Base-by-base conservation (phyloP, 2,113 vertebrate species). In the Archilochus colubris region DNA sequence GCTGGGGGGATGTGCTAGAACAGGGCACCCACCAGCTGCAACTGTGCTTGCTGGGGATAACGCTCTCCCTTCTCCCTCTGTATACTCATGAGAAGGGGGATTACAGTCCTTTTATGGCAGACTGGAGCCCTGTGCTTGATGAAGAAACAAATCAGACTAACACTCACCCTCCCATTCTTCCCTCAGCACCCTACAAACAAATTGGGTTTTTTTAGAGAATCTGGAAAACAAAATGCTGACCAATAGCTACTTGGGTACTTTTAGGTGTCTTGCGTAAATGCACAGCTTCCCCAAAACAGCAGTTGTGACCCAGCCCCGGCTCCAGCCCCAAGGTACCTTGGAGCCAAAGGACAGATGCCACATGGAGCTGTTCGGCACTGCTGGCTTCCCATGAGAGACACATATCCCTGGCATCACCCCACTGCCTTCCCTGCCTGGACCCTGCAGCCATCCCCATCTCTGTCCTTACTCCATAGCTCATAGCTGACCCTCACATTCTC, bases 311-410 rank as follows among this genome's bases (percentile, higher is more conserved):
- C 25, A 67, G 46, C 4, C 25, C n/a, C 53, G 30, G 21, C 61
- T 63, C 19, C 48, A 75, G 7, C 1, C 1, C 24, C 27, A 33
- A 25, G 3, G 1, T 6, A 36, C 17, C 21, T 40, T 0, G 0
- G 27, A 43, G 20, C 27, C 8, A 0, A 73, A 75, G 48, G 69
- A 69, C 3, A 33, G 36, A 40, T 30, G 50, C 20, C 43, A 48
- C 0, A 0, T 21, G 12, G 12, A n/a, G 40, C 4, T 27, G 15
- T 64, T 80, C 40, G 57, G 0, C 0, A 2, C 30, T 76, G 64
- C 54, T 58, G 31, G 10, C 12, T 8, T 64, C 22, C 48, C 72
- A 55, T 0, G 0, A 24, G 38, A 53, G 8, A 31, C 1, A 0
- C 59, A 36, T 0, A 0, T 24, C 21, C 43, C 15, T 33, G 30